Percentiles rank a stretch among this genome's conserved stretches.
Evolutionary conservation across 2,797 vertebrate species (phyloP).

Genomic region (Trematomus bernacchii): DNA sequence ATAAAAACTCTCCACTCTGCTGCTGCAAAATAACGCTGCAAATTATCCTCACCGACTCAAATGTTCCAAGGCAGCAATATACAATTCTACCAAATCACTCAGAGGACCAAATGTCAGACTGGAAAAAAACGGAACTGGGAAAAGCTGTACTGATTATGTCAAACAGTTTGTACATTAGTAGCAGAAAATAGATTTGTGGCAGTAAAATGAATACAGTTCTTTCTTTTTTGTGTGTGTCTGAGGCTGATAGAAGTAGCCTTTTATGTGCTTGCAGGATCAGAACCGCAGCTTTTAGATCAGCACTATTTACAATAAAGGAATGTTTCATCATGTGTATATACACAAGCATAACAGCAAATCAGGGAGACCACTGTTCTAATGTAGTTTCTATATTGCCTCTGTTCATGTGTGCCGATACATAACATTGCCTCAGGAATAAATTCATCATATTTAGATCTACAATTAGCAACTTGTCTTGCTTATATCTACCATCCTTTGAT

Average conservation of each 20-base stretch:
- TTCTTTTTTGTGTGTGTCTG: slow-evolving; percentile 20
- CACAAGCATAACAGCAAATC: slow-evolving; percentile 10
- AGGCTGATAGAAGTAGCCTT: slow-evolving; percentile 20
- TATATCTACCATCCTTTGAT: neutral
- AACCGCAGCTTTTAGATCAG: slow-evolving; percentile 12
- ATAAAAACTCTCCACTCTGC: slow-evolving; percentile 20
- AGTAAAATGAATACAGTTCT: slow-evolving; percentile 30
- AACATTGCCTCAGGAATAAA: neutral
- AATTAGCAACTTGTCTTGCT: neutral
- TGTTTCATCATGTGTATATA: slow-evolving; percentile 25
- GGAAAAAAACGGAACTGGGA: slow-evolving; percentile 21
- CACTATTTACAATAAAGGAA: slow-evolving; percentile 12
- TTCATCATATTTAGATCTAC: neutral
- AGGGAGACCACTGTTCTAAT: slow-evolving; percentile 1
- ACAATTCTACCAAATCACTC: slow-evolving; percentile 67
- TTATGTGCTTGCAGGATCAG: slow-evolving; percentile 21
- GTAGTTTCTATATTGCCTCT: neutral
- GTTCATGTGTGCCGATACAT: neutral
- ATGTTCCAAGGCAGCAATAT: slow-evolving; percentile 62
- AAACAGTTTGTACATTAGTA: slow-evolving; percentile 61
- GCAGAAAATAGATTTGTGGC: slow-evolving; percentile 57
- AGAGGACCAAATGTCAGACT: slow-evolving; percentile 64
- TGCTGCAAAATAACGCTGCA: slow-evolving; percentile 47
- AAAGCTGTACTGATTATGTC: slow-evolving; percentile 67
- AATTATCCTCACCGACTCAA: slow-evolving; percentile 56